Base-by-base conservation (phyloP, 2,797 vertebrate genomes). In the Siniperca undulata region DNA sequence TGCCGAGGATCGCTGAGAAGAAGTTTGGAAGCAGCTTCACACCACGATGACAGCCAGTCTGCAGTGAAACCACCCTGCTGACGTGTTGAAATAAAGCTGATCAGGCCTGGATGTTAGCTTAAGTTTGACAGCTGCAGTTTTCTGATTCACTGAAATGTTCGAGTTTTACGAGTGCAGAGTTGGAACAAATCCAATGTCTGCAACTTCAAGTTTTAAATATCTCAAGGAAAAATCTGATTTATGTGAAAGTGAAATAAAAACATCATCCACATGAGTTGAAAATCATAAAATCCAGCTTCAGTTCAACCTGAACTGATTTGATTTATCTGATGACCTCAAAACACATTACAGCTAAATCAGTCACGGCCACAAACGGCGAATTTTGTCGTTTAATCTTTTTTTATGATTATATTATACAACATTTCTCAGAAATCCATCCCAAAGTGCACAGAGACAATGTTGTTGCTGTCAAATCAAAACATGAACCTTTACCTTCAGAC, bases 1-100 rank as follows among this genome's bases (percentile, higher is more conserved):
- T 11, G 36, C n/a, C 7, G 30, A 52, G 56, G 69, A 59, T 64
- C 55, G 61, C 52, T 30, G 59, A 73, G 75, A 16, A 59, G 72
- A 77, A 1, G 59, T 64, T 60, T 3, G 22, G n/a, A 52, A 14
- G 71, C 30, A 34, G 65, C 65, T 71, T 75, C 46, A 11, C n/a
- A 12, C 19, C 40, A 4, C 10, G 14, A 14, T 0, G 50, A 30
- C 38, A 22, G 17, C 6, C 40, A 1, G 44, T 12, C 12, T 7
- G 64, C 53, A 2, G 14, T 14, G 38, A 65, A n/a, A 36, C 7
- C 53, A 0, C 22, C 69, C 70, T 10, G 69, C 42, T 27, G 38
- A 78, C 16, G 0, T 0, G 76, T 1, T 11, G 42, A 36, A 24
- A 46, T 1, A 0, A 1, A 68, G 71, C 38, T 0, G 73, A 62